A percentile compares a stretch with the other conserved stretches of the same genome.
Conservation (phyloP, 2,113 vertebrate species). For the Tetrax tetrax region DNA sequence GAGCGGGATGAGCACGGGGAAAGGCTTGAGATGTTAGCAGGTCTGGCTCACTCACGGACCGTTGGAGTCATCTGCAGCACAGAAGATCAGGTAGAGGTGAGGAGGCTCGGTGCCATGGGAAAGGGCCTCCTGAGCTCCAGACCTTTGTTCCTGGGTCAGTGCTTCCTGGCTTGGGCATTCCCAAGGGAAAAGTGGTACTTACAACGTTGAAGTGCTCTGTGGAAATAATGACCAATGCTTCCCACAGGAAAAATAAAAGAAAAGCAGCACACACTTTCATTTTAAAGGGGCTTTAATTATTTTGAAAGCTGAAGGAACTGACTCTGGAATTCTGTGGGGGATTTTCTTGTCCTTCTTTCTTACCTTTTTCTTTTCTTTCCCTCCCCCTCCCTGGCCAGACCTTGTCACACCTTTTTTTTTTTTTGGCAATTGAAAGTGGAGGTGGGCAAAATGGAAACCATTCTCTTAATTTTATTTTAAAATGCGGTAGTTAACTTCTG, state of each 20-base stretch:
- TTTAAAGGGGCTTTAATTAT: not conserved
- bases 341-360: not conserved
- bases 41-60: accelerated
- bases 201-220: not conserved
- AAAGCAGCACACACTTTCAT: not conserved
- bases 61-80: not conserved
- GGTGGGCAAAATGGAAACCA: not conserved
- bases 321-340: not conserved
- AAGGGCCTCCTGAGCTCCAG: not conserved
- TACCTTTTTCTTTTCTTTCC: not conserved
- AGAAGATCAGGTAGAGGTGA: not conserved
- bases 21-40: not conserved
- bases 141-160: not conserved
- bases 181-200: not conserved
- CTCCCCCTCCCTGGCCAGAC: not conserved
- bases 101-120: not conserved
- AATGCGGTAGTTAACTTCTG: not conserved
- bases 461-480: not conserved
- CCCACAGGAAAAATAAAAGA: not conserved
- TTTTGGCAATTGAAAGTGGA: not conserved
- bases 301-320: not conserved
- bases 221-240: not conserved
- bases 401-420: not conserved
- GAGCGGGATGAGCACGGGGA: not conserved
- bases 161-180: not conserved